phyloP scores from a whole-genome alignment of 2,888 invertebrate species.

The Neelides folsomi region DNA sequence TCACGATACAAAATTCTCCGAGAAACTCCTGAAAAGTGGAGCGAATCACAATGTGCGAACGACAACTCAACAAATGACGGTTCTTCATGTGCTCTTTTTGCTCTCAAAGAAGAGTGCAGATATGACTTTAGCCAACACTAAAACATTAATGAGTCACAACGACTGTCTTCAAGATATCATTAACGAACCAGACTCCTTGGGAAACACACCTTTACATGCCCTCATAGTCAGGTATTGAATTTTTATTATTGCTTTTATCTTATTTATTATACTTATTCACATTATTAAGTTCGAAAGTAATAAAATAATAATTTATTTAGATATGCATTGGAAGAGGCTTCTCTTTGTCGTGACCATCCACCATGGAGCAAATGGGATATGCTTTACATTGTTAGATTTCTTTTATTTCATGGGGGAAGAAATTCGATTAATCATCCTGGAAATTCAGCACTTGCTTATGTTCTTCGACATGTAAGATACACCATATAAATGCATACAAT shows the following conservation, averaged over 20 bases:
- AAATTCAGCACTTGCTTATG: conserved; percentile 56
- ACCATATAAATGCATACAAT: neutral
- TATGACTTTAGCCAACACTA: conserved; percentile 54
- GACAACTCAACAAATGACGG: conserved; percentile 57
- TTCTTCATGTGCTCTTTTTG: conserved; percentile 53
- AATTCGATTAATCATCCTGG: conserved; percentile 56
- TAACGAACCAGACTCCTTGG: conserved; percentile 56
- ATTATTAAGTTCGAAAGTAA: neutral
- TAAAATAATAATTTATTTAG: conserved; percentile 40
- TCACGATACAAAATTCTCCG: conserved; percentile 56
- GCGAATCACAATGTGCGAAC: conserved; percentile 44
- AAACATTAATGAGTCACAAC: conserved; percentile 53
- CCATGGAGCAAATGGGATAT: conserved; percentile 62
- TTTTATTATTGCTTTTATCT: no score
- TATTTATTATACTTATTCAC: no score
- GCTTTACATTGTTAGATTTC: conserved; percentile 50
- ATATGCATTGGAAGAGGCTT: conserved; percentile 55
- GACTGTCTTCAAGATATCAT: conserved; percentile 54
- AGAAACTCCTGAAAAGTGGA: conserved; percentile 41
- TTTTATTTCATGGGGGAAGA: conserved; percentile 51
- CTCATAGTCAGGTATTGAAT: conserved; percentile 38
- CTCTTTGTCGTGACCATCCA: conserved; percentile 44
- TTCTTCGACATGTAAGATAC: conserved; percentile 43
- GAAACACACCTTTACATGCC: conserved; percentile 60
- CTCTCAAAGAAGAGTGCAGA: conserved; percentile 56